Evolutionary conservation across 2,113 vertebrate genomes (phyloP).

Genomic region (Theropithecus gelada): DNA sequence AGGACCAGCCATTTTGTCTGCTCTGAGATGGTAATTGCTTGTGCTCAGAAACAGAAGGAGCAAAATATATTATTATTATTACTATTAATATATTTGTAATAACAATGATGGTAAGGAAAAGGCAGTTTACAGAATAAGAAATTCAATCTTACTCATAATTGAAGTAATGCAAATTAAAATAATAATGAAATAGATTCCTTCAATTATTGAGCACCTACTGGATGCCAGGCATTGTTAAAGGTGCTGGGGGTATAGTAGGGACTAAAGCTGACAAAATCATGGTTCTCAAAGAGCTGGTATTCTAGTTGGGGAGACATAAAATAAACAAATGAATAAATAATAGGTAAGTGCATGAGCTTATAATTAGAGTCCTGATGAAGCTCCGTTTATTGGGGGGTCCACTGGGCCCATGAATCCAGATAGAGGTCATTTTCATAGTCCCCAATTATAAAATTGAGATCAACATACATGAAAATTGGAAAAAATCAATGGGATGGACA

Average conservation of each 20-base stretch:
- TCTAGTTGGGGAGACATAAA: not conserved
- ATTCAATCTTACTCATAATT: constrained; percentile 17
- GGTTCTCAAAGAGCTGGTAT: not conserved
- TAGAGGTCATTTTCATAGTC: not conserved
- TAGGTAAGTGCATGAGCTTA: not conserved
- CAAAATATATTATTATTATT: not conserved
- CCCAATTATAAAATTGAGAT: not conserved
- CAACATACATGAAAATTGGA: not conserved
- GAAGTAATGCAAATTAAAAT: constrained; percentile 43
- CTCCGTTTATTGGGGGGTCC: not conserved
- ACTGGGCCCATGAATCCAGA: not conserved
- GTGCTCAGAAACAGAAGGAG: not conserved
- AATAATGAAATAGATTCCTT: not conserved
- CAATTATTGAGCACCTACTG: not conserved
- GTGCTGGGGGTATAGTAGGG: not conserved
- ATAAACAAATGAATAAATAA: constrained; percentile 10
- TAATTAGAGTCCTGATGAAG: not conserved
- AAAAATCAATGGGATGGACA: not conserved
- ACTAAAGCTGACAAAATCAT: not conserved
- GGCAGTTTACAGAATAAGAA: constrained; percentile 15
- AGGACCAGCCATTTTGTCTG: not conserved
- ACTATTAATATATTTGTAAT: not conserved
- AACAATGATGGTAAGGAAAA: not conserved
- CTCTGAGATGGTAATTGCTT: not conserved
- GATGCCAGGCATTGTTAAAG: not conserved